Evolutionary conservation across 92 coral and sea anemone genomes (phyloP).

Genomic region (Palythoa grandis): DNA sequence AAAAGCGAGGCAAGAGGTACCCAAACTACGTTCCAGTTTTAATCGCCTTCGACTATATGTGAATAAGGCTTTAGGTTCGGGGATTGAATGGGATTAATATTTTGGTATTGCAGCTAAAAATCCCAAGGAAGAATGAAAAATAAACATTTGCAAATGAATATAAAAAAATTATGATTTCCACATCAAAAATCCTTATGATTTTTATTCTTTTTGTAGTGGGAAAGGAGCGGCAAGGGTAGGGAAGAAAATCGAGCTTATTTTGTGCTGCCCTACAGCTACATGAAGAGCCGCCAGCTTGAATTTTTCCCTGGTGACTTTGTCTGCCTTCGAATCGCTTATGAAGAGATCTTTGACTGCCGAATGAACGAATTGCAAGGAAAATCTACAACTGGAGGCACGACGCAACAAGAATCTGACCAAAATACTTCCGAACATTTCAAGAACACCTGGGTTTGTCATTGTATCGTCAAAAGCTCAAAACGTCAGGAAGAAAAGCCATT

Average conservation of each 20-base stretch:
- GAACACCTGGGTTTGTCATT: constrained; percentile 17
- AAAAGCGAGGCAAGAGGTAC: no score
- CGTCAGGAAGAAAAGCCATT: not conserved
- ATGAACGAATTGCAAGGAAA: not conserved
- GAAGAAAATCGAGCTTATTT: constrained; percentile 2
- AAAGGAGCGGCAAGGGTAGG: not conserved
- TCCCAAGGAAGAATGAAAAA: no score
- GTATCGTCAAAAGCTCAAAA: constrained; percentile 7
- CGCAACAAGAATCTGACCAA: not conserved
- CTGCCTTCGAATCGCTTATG: constrained; percentile 60
- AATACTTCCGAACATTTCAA: not conserved
- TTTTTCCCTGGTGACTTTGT: constrained; percentile 67
- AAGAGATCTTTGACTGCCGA: not conserved
- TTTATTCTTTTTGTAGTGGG: not conserved
- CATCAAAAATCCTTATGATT: no score
- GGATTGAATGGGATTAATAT: no score
- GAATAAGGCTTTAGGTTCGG: no score
- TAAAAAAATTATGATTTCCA: no score
- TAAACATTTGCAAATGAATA: no score
- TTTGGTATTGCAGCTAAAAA: no score
- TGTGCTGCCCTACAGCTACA: constrained; percentile 45
- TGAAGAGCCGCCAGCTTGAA: constrained; percentile 55
- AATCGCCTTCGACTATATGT: no score
- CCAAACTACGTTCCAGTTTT: no score
- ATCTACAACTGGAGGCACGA: not conserved